Conservation (phyloP, 2,797 vertebrate species). For the Lutjanus campechanus region DNA sequence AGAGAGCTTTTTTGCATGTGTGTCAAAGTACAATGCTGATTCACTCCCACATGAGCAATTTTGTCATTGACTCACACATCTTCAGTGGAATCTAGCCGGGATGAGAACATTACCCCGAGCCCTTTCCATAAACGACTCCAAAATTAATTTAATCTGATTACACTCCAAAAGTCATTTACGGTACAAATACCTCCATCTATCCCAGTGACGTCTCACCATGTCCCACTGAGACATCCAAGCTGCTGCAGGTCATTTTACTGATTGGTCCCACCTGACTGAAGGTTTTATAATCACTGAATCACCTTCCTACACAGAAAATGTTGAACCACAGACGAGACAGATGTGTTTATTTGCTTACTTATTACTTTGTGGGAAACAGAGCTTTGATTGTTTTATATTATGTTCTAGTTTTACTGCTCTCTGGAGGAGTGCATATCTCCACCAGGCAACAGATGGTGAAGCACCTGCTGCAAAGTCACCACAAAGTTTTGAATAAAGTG, state of each 20-base stretch:
- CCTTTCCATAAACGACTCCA: constrained; percentile 45
- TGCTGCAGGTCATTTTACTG: constrained; percentile 38
- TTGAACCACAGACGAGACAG: neutral
- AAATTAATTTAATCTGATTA: constrained; percentile 46
- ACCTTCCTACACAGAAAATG: neutral
- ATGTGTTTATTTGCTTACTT: neutral
- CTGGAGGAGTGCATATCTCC: no score
- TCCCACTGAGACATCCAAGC: constrained; percentile 18
- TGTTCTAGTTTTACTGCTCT: neutral
- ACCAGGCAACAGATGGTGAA: no score
- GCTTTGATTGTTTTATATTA: neutral
- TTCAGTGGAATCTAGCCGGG: constrained; percentile 32
- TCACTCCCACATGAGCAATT: constrained; percentile 58
- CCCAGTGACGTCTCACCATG: constrained; percentile 13
- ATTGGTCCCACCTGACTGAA: constrained; percentile 22
- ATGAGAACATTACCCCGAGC: constrained; percentile 38
- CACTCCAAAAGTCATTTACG: constrained; percentile 33
- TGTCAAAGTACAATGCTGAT: constrained; percentile 61
- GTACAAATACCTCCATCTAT: constrained; percentile 21
- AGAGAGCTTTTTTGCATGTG: constrained; percentile 8
- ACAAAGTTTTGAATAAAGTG: no score
- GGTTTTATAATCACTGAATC: constrained; percentile 16
- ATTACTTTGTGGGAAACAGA: neutral
- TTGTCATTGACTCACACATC: constrained; percentile 57
- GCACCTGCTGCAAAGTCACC: no score